Conservation (phyloP, 2,888 invertebrate species). For the Heliconius ethilla region DNA sequence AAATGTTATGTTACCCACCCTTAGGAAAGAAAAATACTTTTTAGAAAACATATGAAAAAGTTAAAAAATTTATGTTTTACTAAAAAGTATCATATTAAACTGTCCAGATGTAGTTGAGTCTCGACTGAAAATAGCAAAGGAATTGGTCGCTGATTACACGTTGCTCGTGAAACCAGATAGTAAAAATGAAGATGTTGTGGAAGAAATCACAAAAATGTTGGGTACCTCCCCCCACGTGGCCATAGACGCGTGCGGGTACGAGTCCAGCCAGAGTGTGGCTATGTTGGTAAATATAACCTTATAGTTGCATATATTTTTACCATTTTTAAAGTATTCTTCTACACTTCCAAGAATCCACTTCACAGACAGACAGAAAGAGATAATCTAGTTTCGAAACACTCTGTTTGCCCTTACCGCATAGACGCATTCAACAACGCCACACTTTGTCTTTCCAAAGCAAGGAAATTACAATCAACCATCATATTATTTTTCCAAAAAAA, state of each 20-base stretch:
- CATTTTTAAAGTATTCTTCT: too few species aligned
- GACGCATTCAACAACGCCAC: too few species aligned
- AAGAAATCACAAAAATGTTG: conserved; percentile 81
- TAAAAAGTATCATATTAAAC: background rate
- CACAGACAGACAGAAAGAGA: too few species aligned
- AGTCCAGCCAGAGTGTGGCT: conserved; percentile 87
- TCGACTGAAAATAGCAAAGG: conserved; percentile 87
- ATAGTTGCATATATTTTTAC: background rate
- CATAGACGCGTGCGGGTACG: conserved; percentile 93
- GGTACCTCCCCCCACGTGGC: conserved; percentile 86
- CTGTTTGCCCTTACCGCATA: too few species aligned
- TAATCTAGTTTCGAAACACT: background rate
- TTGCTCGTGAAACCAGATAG: conserved; percentile 79
- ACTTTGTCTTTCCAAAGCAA: too few species aligned
- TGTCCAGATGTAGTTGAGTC: conserved; percentile 84
- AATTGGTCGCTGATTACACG: conserved; percentile 87
- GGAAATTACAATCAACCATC: too few species aligned
- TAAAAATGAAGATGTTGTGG: conserved; percentile 81
- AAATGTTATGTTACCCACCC: too few species aligned
- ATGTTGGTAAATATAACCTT: conserved; percentile 83
- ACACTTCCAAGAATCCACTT: too few species aligned
- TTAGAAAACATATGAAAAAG: too few species aligned
- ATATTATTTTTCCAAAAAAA: background rate
- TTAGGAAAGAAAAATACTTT: too few species aligned
- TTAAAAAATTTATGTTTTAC: too few species aligned